A percentile compares a stretch with the other conserved stretches of the same genome.
These are phyloP conservation scores for Phataginus tricuspis DNA, from an alignment of 2,797 vertebrate genomes.

Conservation along the genomic window DNA sequence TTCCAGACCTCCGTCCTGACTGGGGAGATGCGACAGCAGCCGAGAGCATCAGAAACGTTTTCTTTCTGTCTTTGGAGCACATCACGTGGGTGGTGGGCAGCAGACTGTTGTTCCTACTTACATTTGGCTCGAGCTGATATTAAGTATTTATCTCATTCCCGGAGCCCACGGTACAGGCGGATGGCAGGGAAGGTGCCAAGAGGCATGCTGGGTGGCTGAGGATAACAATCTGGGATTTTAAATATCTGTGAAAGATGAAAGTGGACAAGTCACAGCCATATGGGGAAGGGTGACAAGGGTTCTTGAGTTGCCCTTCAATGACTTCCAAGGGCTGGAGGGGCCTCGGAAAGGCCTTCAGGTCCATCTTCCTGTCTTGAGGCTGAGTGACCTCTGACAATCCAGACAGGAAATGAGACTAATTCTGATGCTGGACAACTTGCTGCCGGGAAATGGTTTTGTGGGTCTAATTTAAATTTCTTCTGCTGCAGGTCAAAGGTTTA, in stretches of 20 bases:
- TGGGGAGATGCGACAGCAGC: neutral
- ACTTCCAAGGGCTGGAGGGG: neutral
- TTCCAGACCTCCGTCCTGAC: neutral
- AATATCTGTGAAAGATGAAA: neutral
- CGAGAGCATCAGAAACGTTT: neutral
- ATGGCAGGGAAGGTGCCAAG: conserved; percentile 56
- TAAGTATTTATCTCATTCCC: conserved; percentile 64
- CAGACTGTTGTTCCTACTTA: conserved; percentile 78
- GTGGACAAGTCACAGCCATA: neutral
- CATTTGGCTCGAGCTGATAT: conserved; percentile 72
- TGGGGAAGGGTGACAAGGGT: neutral
- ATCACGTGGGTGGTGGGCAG: conserved; percentile 50
- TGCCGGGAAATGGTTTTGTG: neutral
- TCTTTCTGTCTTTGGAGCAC: conserved; percentile 22
- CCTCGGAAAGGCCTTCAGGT: neutral
- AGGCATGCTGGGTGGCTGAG: conserved; percentile 59
- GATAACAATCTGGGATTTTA: conserved; percentile 63
- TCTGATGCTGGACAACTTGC: neutral
- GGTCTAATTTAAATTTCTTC: neutral
- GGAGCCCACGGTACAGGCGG: neutral
- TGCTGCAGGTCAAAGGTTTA: neutral
- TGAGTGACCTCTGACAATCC: neutral
- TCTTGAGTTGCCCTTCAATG: neutral
- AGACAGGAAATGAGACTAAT: neutral
- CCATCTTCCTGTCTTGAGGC: neutral